phyloP scores from a whole-genome alignment of 2,797 vertebrate genomes.

The Hylomyscus alleni region DNA sequence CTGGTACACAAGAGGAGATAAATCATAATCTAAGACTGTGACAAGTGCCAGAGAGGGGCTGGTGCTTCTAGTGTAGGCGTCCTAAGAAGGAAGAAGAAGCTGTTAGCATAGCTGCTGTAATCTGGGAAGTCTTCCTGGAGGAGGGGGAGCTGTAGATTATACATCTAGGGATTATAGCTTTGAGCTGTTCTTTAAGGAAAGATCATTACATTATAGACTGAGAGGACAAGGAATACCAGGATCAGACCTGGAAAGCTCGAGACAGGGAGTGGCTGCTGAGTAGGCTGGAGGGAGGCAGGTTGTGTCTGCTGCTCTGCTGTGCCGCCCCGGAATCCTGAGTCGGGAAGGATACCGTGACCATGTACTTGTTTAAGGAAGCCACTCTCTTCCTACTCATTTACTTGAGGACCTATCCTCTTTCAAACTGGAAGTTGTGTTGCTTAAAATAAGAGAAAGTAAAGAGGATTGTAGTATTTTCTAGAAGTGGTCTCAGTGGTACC shows the following conservation, averaged over 20 bases:
- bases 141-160: not conserved
- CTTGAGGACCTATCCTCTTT: not conserved
- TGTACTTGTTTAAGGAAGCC: not conserved
- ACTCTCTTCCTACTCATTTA: not conserved
- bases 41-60: slow-evolving; percentile 26
- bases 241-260: not conserved
- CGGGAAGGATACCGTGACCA: not conserved
- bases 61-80: slow-evolving; percentile 34
- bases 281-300: not conserved
- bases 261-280: not conserved
- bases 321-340: not conserved
- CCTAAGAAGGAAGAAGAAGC: slow-evolving; percentile 57
- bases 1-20: slow-evolving; percentile 47
- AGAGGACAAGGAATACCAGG: not conserved
- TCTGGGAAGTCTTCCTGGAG: slow-evolving; percentile 48
- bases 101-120: not conserved
- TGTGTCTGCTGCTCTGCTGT: not conserved
- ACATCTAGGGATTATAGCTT: not conserved
- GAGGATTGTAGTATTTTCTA: not conserved
- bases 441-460: not conserved
- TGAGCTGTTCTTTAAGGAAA: not conserved
- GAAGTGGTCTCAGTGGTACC: slow-evolving; percentile 1
- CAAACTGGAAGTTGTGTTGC: not conserved
- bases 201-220: not conserved
- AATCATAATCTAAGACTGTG: slow-evolving; percentile 20